A percentile compares a stretch with the other conserved stretches of the same genome.
These are phyloP conservation scores for Globia sparganii DNA, from an alignment of 2,888 invertebrate species.

Conservation along the genomic window DNA sequence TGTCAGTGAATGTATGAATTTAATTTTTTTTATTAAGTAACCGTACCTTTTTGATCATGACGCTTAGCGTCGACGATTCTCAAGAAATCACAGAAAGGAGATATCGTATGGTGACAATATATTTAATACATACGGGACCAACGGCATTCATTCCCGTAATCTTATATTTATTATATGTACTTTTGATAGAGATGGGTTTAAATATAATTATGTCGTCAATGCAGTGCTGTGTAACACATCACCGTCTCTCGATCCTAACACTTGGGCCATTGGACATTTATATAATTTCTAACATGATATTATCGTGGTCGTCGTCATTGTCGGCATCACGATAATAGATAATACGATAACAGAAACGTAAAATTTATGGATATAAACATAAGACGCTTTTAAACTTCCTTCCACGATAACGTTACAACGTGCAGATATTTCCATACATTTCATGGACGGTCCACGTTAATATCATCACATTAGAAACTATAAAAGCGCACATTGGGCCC, in stretches of 20 bases:
- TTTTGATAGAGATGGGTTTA: slow-evolving; percentile 1
- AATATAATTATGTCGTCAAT: background rate
- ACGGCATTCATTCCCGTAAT: background rate
- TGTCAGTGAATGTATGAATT: too few species aligned
- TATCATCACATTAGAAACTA: background rate
- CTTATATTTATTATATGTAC: background rate
- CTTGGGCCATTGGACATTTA: background rate
- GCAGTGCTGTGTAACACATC: background rate
- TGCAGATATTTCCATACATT: background rate
- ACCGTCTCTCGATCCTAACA: background rate
- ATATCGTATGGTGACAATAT: background rate
- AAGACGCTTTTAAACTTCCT: background rate
- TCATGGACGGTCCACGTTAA: background rate
- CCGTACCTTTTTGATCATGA: background rate
- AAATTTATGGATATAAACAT: background rate
- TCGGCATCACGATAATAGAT: background rate
- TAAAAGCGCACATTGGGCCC: background rate
- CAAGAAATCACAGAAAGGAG: background rate
- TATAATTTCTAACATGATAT: background rate
- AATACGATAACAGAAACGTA: background rate
- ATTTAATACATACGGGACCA: background rate
- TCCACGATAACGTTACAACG: background rate
- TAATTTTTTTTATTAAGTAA: background rate
- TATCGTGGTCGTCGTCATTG: background rate
- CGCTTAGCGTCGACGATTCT: background rate